These are phyloP conservation scores for Crambe crambe DNA, from an alignment of 37 sponge, comb jelly and placozoan species.

Conservation along the genomic window DNA sequence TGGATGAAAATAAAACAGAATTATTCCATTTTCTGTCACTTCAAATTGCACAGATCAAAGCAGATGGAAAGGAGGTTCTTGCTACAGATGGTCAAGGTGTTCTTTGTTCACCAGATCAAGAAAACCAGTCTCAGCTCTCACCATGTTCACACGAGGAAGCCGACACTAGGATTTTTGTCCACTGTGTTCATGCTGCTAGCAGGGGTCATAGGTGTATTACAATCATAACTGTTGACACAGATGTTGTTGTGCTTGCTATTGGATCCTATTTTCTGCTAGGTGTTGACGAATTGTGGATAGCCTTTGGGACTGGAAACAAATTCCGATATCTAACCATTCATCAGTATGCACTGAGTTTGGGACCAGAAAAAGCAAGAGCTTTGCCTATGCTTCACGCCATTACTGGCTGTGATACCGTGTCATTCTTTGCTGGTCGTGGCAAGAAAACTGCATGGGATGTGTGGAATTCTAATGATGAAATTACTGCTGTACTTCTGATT, in stretches of 20 bases:
- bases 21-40: background rate
- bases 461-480: background rate
- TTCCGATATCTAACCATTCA: background rate
- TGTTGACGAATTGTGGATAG: background rate
- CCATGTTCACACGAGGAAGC: background rate
- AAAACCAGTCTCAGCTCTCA: background rate
- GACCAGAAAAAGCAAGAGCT: background rate
- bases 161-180: background rate
- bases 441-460: conserved; percentile 28
- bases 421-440: conserved; percentile 20
- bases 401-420: conserved; percentile 50
- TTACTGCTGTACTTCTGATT: too few species aligned
- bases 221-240: background rate
- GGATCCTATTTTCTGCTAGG: background rate
- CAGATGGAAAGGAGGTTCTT: background rate
- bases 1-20: background rate
- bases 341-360: too few species aligned
- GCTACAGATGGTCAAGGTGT: too few species aligned
- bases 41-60: background rate
- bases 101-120: too few species aligned
- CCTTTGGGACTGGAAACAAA: background rate
- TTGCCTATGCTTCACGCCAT: conserved; percentile 33
- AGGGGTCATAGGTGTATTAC: too few species aligned
- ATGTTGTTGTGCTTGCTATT: background rate
- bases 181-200: background rate